Base-by-base conservation (phyloP, 2,797 vertebrate genomes). In the Thalassophryne amazonica region DNA sequence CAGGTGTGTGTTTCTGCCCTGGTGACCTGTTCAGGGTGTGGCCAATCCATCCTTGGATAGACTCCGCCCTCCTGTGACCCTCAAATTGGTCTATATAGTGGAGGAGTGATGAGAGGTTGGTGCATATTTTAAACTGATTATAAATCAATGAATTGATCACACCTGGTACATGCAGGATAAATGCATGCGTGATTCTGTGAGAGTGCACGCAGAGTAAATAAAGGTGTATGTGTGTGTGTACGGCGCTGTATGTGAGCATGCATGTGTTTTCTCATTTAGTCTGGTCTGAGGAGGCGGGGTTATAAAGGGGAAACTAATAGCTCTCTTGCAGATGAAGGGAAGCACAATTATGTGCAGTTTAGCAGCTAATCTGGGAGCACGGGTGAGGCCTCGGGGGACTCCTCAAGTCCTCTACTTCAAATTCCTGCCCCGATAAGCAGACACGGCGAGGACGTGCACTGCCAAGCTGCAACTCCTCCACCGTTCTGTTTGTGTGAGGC, bases 321-420 rank as follows among this genome's bases (percentile, higher is more conserved):
- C 92, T 93, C 86, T 89, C 93, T 91, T 84, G 88, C 91, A 92
- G 92, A 94, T 85, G 91, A 83, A 83, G 91, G 91, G 92, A 92
- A 93, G 93, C 90, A 90, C 93, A 94, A 96, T 95, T 95, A 95
- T 90, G 89, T 90, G 89, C 91, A 93, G 91, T 95, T 95, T 92
- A 93, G 91, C 91, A 90, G 91, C 93, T 94, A 94, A 96, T 95
- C 94, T 94, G 86, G 82, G 87, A 89, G 89, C 87, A 93, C 92
- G 93, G 90, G 92, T 91, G 76, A 88, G 83, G 86, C 92, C 94
- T 92, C 93, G 59, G 81, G 93, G 90, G 93, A 91, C 81, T 92
- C 92, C 89, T 88, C 91, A 91, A 93, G 89, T 89, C 89, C 89
- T 80, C 79, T 83, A 90, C 93, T 94, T 92, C 88, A 93, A 95